A percentile compares a stretch with the other conserved stretches of the same genome.
Evolutionary conservation across 2,888 invertebrate genomes (phyloP).

Genomic region (Thereva nobilitata): DNA sequence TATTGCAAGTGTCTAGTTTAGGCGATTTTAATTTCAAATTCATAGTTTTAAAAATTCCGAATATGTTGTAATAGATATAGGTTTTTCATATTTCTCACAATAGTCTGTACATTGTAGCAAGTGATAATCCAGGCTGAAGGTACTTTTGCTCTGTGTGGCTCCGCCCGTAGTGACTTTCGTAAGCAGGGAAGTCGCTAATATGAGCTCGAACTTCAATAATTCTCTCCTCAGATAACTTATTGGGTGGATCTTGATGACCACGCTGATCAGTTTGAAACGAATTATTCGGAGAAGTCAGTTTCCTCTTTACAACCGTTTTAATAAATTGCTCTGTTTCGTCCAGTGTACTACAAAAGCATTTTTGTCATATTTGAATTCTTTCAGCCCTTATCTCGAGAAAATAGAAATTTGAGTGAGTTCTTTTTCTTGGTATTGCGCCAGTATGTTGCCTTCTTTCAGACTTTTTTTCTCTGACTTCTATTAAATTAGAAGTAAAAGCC

Average conservation of each 20-base stretch:
- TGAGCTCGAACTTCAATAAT: too few relatives aligned
- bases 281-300: neutral
- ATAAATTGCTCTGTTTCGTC: conserved; percentile 37
- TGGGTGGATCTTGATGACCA: neutral
- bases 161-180: too few relatives aligned
- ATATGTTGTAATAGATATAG: too few relatives aligned
- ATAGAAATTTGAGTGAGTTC: conserved; percentile 13
- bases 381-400: conserved; percentile 32
- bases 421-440: conserved; percentile 25
- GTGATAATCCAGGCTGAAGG: too few relatives aligned
- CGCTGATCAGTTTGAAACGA: conserved; percentile 10
- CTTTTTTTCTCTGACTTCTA: conserved; percentile 3
- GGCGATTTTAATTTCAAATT: too few relatives aligned
- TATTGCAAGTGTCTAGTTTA: too few relatives aligned
- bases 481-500: neutral
- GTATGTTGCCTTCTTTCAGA: neutral
- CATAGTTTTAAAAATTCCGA: too few relatives aligned
- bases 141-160: too few relatives aligned
- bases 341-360: conserved; percentile 36
- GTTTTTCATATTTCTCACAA: too few relatives aligned
- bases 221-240: conserved; percentile 27
- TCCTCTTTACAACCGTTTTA: too few relatives aligned
- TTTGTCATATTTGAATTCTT: conserved; percentile 34
- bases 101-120: too few relatives aligned
- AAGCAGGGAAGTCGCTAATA: too few relatives aligned